Evolutionary conservation across 2,797 vertebrate species (phyloP), one percentile per base, ranked within the genome.

Genomic region (Helostoma temminkii): DNA sequence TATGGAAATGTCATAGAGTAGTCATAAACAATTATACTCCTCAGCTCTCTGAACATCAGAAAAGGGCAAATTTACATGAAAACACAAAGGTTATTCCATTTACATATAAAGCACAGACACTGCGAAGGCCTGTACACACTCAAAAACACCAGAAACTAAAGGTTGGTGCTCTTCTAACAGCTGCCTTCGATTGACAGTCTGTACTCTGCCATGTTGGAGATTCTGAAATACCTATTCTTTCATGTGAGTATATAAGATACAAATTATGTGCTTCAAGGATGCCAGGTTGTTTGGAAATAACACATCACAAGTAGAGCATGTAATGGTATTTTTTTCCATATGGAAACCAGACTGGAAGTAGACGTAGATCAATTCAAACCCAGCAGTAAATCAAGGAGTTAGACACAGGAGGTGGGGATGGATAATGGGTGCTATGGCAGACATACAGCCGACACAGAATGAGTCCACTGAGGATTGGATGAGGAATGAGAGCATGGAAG

Each of bases 1-100:
- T 92, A 93, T 91, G 92, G 89, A 93, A 92, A 90, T 88, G 85
- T 88, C 92, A 90, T 80, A 82, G 81, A 87, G 78, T 85, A 90
- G 91, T 92, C 90, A 90, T 89, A 88, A 92, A 90, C 87, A 90
- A 91, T 93, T 88, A 91, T 89, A 84, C 66, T 78, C 78, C 81
- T 64, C 74, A 69, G 86, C 82, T 85, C 81, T 81, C 76, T 59
- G 58, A 75, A 79, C 70, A 57, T 64, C 66, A 78, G 79, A 71
- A 91, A 92, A 91, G 84, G 84, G 68, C 87, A 88, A 30, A 92
- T 93, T 93, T 89, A 80, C 90, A 94, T 93, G 89, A 76, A 47
- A 68, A 77, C 81, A 89, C 78, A 87, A 90, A 89, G 83, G 82
- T 66, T 67, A 62, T 26, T 59, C 32, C 79, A 78, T 61, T 74